Conservation (phyloP, 2,888 invertebrate species). For the Lasioglossum malachurum region DNA sequence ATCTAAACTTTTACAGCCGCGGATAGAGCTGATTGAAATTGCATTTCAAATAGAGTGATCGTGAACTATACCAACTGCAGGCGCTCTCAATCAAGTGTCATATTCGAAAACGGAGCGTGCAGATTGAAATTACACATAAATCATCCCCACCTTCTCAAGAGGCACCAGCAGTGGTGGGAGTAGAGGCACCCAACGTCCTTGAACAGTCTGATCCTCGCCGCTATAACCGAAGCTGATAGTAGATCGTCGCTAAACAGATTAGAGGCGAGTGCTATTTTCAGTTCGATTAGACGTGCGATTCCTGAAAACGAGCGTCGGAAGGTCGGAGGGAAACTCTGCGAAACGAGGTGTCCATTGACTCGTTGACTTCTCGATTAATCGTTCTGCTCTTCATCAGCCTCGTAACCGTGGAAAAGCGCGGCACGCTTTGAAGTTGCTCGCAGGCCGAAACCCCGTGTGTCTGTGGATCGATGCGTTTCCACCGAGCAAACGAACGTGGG, state of each 20-base stretch:
- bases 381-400: conserved; percentile 46
- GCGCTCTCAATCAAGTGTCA: conserved; percentile 1
- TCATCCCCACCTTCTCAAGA: neutral
- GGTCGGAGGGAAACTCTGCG: conserved; percentile 43
- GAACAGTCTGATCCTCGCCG: neutral
- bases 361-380: conserved; percentile 57
- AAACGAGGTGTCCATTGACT: conserved; percentile 55
- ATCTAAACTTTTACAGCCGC: neutral
- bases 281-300: neutral
- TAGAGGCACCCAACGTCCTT: neutral
- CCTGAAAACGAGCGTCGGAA: conserved; percentile 4
- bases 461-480: conserved; percentile 42
- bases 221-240: neutral
- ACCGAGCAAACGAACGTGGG: conserved; percentile 37
- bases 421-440: conserved; percentile 46
- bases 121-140: conserved; percentile 8
- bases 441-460: neutral
- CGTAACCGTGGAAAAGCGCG: conserved; percentile 41
- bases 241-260: neutral
- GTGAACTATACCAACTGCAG: neutral
- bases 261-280: neutral
- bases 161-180: neutral
- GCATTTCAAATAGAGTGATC: neutral
- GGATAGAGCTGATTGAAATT: neutral
- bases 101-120: conserved; percentile 7